These are phyloP conservation scores for Hypocryptadius cinnamomeus DNA, from an alignment of 2,113 vertebrate species.

Conservation along the genomic window DNA sequence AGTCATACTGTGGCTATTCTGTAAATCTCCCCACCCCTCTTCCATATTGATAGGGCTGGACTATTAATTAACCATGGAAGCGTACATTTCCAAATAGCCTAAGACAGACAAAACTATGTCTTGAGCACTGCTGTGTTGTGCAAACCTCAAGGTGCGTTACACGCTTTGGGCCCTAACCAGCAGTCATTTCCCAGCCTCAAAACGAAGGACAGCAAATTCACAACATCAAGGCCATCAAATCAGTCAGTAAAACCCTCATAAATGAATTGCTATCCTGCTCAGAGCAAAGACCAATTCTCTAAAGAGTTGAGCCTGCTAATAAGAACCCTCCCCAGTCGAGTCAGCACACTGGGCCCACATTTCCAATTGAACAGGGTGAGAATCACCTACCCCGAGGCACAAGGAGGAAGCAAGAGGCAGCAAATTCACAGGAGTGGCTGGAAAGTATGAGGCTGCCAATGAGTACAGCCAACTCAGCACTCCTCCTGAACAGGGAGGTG, in stretches of 20 bases:
- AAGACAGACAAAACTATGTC: not conserved
- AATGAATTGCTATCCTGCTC: not conserved
- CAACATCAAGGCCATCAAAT: not conserved
- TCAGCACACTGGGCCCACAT: not conserved
- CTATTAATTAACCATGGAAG: not conserved
- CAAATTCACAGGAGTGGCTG: not conserved
- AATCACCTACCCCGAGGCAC: not conserved
- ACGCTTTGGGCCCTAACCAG: not conserved
- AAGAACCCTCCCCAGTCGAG: accelerated
- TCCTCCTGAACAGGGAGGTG: not conserved
- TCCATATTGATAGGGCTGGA: not conserved
- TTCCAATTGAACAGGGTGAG: not conserved
- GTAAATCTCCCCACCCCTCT: not conserved
- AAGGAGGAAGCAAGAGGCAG: not conserved
- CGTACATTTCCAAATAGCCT: not conserved
- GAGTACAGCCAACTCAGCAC: not conserved
- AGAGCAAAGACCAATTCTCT: not conserved
- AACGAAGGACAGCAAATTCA: not conserved
- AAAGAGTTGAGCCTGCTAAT: not conserved
- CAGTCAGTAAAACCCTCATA: not conserved
- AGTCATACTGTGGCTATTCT: not conserved
- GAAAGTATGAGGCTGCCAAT: not conserved
- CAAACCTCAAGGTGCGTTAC: not conserved
- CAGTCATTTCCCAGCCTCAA: not conserved
- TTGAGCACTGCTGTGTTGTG: not conserved